Evolutionary conservation across 2,888 invertebrate genomes (phyloP).

Genomic region (Pachycephus smyrnensis): DNA sequence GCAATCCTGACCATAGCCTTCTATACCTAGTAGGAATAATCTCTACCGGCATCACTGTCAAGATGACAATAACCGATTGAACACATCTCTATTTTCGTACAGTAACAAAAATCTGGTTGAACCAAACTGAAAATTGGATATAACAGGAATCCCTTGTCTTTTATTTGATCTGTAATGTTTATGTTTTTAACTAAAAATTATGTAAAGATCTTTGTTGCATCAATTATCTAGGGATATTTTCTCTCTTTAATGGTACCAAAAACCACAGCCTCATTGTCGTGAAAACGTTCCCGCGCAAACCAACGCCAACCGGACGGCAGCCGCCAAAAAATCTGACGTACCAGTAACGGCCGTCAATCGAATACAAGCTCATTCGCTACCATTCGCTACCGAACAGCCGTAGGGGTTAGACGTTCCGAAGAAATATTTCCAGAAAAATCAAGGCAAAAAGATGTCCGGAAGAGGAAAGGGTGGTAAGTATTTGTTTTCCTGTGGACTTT

Average conservation of each 20-base stretch:
- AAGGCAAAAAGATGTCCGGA: conserved; percentile 42
- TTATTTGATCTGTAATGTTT: neutral
- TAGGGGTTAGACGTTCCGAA: conserved; percentile 7
- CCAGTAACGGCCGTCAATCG: conserved; percentile 33
- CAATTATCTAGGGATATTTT: neutral
- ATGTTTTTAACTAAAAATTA: neutral
- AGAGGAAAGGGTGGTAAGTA: conserved; percentile 56
- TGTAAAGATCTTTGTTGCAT: neutral
- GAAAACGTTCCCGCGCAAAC: conserved; percentile 51
- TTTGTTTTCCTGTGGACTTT: neutral
- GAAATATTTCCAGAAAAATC: neutral
- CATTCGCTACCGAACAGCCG: conserved; percentile 36
- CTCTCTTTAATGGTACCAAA: neutral
- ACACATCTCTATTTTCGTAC: neutral
- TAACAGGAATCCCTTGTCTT: neutral
- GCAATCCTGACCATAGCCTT: neutral
- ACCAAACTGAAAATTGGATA: neutral
- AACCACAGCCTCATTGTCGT: conserved; percentile 13
- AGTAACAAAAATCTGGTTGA: neutral
- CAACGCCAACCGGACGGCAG: conserved; percentile 38
- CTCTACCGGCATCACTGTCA: neutral
- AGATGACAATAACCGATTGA: neutral
- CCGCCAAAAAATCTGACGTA: conserved; percentile 53
- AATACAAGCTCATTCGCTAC: conserved; percentile 35
- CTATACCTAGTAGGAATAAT: neutral